Conservation (phyloP, 35 echinoderm and acorn worm genomes). For the Diadema setosum region DNA sequence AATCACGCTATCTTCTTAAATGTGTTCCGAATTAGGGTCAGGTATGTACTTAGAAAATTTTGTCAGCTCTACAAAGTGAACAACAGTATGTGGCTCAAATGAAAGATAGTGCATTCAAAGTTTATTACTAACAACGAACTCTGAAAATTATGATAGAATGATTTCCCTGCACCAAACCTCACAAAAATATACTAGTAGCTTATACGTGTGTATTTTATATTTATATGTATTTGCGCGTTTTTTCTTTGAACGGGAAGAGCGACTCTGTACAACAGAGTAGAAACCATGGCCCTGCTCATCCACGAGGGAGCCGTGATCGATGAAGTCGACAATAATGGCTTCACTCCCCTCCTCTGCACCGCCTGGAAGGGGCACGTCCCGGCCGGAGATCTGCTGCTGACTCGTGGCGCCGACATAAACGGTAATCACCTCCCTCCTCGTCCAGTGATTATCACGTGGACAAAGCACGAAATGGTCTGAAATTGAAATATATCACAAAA, state of each 20-base stretch:
- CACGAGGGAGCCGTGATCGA: conserved; percentile 46
- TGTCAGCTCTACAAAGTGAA: too few relatives aligned
- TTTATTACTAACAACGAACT: too few relatives aligned
- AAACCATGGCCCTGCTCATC: conserved; percentile 29
- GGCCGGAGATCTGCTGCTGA: conserved; percentile 27
- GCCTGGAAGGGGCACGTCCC: conserved; percentile 77
- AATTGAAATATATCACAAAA: not conserved
- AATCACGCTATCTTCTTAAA: too few relatives aligned
- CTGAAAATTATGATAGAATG: too few relatives aligned
- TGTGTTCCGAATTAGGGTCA: too few relatives aligned
- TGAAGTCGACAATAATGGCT: conserved; percentile 47
- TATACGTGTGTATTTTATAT: too few relatives aligned
- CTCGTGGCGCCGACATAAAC: conserved; percentile 24
- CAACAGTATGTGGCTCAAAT: too few relatives aligned
- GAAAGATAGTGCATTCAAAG: too few relatives aligned
- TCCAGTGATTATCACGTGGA: not conserved
- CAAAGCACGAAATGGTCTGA: not conserved
- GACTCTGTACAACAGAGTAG: conserved; percentile 34
- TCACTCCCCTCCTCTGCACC: conserved; percentile 62
- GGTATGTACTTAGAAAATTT: too few relatives aligned
- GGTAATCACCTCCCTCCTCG: not conserved
- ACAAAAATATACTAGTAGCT: too few relatives aligned
- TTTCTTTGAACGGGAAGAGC: conserved; percentile 27
- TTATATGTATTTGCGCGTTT: too few relatives aligned
- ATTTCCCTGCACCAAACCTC: too few relatives aligned